Base-by-base conservation (phyloP, 2,888 invertebrate genomes). In the Steinernema carpocapsae region DNA sequence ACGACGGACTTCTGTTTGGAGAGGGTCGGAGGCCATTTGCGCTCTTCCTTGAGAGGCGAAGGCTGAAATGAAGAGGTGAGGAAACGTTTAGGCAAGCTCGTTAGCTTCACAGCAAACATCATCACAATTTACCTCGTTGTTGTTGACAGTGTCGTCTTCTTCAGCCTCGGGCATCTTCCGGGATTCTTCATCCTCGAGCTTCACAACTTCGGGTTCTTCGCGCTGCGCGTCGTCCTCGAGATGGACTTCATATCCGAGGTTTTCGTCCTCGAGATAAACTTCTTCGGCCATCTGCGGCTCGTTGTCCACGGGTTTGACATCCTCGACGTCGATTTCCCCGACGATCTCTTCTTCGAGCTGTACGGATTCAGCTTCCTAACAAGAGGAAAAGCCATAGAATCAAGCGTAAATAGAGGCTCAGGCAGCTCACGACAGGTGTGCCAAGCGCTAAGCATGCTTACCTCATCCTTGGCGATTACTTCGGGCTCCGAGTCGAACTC, bases 1-100 rank as follows among this genome's bases (percentile, higher is more conserved):
- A 64, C 64, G 64, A 64, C 37, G 6, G 64, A 32, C 64, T 10
- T 14, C 32, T 64, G 64, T 17, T 29, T 64, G 6, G 37, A 10
- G 29, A 64, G 17, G 17, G 64, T 24, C 14, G 64, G 64, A 64
- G 64, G 64, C 64, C 64, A 64, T 32, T 64, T 64, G 64, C 64
- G 64, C 26, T 64, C 64, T 17, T 64, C 64, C 64, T 64, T 64
- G 29, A 32, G 14, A 3, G 64, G 32, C 10, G 32, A 26, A 17
- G 64, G 64, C 64, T 64, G 56, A 64, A 64, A 64, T 56, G 26
- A 3, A 14, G 26, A 7, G 56, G 22, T 26, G 22, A 14, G 43
- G 43, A n/a, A n/a, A 48, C 48, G 37, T 3, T 37, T 37, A 3
- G 37, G 37, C 37, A 37, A 37, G 37, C 37, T 37, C 37, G n/a